These are phyloP conservation scores for Clinocottus analis DNA, from an alignment of 2,113 vertebrate genomes.

Conservation along the genomic window DNA sequence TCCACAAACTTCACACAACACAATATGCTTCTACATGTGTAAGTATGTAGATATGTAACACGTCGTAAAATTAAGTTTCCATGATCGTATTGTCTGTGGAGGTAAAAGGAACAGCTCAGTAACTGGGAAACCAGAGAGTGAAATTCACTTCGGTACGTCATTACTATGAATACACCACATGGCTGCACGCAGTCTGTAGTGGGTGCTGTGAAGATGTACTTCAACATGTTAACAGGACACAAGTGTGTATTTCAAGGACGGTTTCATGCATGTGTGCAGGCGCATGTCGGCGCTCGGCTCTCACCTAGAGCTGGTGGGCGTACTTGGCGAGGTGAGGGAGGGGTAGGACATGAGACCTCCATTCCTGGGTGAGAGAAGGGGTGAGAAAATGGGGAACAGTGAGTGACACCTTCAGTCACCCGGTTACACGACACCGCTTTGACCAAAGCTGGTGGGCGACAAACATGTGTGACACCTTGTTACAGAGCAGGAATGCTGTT, in stretches of 20 bases:
- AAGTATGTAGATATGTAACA: neutral
- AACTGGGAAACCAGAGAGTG: constrained; percentile 24
- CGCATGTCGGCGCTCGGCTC: neutral
- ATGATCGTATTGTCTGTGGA: constrained; percentile 12
- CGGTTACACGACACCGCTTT: constrained; percentile 8
- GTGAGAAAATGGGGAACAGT: constrained; percentile 18
- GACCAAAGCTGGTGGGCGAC: constrained; percentile 8
- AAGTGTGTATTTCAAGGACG: neutral
- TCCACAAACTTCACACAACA: neutral
- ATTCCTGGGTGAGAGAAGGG: constrained; percentile 76
- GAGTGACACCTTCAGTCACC: constrained; percentile 9
- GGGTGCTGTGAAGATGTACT: neutral
- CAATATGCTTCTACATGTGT: neutral
- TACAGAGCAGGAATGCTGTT: constrained; percentile 35
- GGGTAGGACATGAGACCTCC: constrained; percentile 61
- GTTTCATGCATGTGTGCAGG: neutral
- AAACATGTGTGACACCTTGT: constrained; percentile 39
- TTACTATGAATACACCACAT: neutral
- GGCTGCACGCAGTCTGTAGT: constrained; percentile 4
- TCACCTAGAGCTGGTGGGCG: constrained; percentile 75
- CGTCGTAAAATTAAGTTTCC: neutral
- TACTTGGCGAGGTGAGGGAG: constrained; percentile 54
- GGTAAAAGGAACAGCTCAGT: constrained; percentile 6
- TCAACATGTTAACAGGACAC: neutral
- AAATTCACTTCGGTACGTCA: constrained; percentile 19